Percentiles rank a stretch among this genome's conserved stretches.
phyloP scores from a whole-genome alignment of 2,797 vertebrate species.

The Artibeus lituratus region DNA sequence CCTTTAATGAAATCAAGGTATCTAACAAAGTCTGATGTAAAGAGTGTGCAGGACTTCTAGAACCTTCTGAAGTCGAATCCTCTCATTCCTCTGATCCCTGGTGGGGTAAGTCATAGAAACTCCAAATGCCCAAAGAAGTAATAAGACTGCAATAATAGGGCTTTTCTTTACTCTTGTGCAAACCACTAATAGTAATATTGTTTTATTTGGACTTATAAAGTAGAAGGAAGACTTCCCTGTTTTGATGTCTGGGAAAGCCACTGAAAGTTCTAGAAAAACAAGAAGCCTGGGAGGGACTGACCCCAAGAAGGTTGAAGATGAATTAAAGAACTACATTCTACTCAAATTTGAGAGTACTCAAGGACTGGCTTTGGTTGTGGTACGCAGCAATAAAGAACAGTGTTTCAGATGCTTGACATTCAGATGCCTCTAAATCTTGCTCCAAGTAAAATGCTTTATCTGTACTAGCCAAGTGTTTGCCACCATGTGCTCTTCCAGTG shows the following conservation, averaged over 20 bases:
- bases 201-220: not conserved
- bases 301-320: not conserved
- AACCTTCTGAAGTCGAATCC: not conserved
- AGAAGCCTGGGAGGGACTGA: not conserved
- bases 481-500: not conserved
- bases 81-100: not conserved
- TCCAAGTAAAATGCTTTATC: not conserved
- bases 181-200: not conserved
- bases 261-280: conserved; percentile 22
- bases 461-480: not conserved
- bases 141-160: not conserved
- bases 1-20: not conserved
- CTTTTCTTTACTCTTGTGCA: not conserved
- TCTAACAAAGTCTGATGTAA: not conserved
- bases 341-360: not conserved
- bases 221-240: not conserved
- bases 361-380: not conserved
- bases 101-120: not conserved
- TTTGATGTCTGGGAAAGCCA: not conserved
- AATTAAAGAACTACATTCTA: not conserved
- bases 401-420: not conserved
- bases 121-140: not conserved
- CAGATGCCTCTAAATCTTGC: not conserved
- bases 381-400: not conserved
- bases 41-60: not conserved